Base-by-base conservation (phyloP, 2,888 invertebrate genomes). In the Amphipoea oculea region DNA sequence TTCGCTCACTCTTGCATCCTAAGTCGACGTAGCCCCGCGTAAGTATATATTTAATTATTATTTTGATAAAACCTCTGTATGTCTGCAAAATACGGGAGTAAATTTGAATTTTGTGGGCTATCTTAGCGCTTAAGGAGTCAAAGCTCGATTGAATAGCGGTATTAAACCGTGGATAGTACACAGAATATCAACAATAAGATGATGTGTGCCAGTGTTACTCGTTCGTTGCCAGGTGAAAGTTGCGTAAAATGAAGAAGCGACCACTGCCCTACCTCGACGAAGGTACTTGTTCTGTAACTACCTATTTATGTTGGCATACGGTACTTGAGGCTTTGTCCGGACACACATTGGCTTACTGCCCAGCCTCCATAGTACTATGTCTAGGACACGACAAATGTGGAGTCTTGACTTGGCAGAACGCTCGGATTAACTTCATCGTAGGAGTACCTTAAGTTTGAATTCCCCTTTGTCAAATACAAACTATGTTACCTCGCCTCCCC, bases 191-290 rank as follows among this genome's bases (percentile, higher is more conserved):
- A 72, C 67, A 66, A 79, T 76, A 69, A 68, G 73, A 81, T 79
- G 79, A 79, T 86, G 87, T 83, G 78, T 85, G 87, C 71, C 81
- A 84, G 81, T 77, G 76, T 70, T 84, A 84, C 89, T 84, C 75
- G 60, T 29, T 84, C 75, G 60, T 29, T 57, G 78, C 36, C n/a
- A 65, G 76, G 89, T 81, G 89, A 90, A 89, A 89, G 89, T 90
- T 60, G 73, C 78, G 74, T 84, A 81, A 81, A 84, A 81, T 79
- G 82, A 78, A 86, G 81, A 89, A 79, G 79, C 84, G 76, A 42
- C 88, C 62, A 65, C 70, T 76, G 81, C 71, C 87, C 72, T 78
- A 85, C 85, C 86, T 88, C 74, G 45, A 20, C 42, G 69, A 70
- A 82, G 65, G 63, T 79, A 75, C 73, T 79, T 70, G 70, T 42